phyloP scores from a whole-genome alignment of 2,888 invertebrate species.

The Choristoneura rosaceana region DNA sequence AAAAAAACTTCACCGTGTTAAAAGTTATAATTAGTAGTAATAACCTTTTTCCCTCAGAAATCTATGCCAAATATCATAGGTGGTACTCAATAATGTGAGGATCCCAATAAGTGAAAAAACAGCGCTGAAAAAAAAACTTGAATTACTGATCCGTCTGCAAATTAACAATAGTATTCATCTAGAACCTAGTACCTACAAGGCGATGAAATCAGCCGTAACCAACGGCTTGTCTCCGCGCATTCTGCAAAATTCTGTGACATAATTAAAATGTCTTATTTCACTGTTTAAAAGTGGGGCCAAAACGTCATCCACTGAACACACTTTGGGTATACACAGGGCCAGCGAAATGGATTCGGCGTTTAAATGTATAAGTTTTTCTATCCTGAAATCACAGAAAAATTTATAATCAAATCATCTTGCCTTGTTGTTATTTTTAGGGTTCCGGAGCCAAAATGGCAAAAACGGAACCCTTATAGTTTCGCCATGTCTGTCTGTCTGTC shows the following conservation, averaged over 20 bases:
- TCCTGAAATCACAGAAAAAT: neutral
- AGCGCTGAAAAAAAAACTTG: slow-evolving; percentile 49
- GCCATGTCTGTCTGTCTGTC: too few relatives aligned
- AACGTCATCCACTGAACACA: slow-evolving; percentile 53
- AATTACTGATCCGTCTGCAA: neutral
- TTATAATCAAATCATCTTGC: neutral
- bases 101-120: slow-evolving; percentile 50
- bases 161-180: neutral
- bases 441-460: too few relatives aligned
- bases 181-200: slow-evolving; percentile 48
- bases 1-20: too few relatives aligned
- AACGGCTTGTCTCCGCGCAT: slow-evolving; percentile 55
- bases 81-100: slow-evolving; percentile 24
- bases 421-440: too few relatives aligned
- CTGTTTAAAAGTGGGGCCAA: slow-evolving; percentile 47
- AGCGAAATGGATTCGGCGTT: slow-evolving; percentile 40
- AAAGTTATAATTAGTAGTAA: too few relatives aligned
- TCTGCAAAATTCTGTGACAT: slow-evolving; percentile 51
- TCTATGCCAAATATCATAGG: slow-evolving; percentile 27
- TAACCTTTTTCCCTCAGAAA: neutral
- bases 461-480: too few relatives aligned
- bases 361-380: slow-evolving; percentile 12
- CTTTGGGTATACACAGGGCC: slow-evolving; percentile 56
- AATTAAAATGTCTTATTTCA: slow-evolving; percentile 47
- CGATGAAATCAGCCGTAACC: slow-evolving; percentile 52